Evolutionary conservation across 2,888 invertebrate species (phyloP).

Genomic region (Pseudanteris insignis): DNA sequence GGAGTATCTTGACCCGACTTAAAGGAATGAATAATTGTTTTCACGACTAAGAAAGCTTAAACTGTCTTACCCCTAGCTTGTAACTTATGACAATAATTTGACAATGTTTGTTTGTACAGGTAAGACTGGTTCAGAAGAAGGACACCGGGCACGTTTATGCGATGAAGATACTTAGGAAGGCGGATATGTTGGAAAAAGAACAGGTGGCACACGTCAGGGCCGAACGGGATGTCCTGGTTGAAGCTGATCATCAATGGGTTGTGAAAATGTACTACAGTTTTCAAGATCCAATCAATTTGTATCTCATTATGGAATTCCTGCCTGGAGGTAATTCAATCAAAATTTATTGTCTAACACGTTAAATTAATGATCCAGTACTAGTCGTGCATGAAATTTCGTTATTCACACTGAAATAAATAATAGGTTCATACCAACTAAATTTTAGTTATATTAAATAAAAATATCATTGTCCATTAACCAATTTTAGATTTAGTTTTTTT

Average conservation of each 20-base stretch:
- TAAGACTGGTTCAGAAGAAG: slow-evolving; percentile 97
- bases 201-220: slow-evolving; percentile 98
- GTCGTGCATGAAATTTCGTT: no score
- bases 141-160: slow-evolving; percentile 99
- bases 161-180: slow-evolving; percentile 99
- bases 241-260: slow-evolving; percentile 99
- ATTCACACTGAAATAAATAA: no score
- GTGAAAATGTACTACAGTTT: slow-evolving; percentile 99
- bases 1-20: background rate
- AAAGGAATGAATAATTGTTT: slow-evolving; percentile 9
- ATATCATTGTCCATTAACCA: no score
- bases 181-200: slow-evolving; percentile 99
- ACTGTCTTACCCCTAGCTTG: background rate
- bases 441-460: background rate
- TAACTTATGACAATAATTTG: slow-evolving; percentile 22
- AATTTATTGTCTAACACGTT: background rate
- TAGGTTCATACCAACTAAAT: no score
- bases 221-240: slow-evolving; percentile 96
- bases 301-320: slow-evolving; percentile 99
- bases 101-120: slow-evolving; percentile 66
- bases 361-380: background rate
- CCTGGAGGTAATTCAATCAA: slow-evolving; percentile 83
- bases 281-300: slow-evolving; percentile 97
- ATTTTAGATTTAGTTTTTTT: no score
- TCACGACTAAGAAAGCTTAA: slow-evolving; percentile 6